Evolutionary conservation across 2,888 invertebrate species (phyloP).

Genomic region (Ernsta delagoae): DNA sequence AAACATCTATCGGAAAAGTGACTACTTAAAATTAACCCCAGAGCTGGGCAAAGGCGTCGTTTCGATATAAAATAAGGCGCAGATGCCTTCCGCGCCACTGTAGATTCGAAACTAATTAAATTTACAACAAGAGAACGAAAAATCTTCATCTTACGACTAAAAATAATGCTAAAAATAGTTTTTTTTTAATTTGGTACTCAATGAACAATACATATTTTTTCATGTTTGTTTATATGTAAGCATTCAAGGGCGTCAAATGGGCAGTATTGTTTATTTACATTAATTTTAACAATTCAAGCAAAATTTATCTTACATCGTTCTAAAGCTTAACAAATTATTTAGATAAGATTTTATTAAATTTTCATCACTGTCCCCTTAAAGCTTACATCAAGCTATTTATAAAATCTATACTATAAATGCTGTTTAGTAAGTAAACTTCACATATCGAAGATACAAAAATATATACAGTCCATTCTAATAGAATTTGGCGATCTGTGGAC

Average conservation of each 20-base stretch:
- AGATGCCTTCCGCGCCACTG: neutral
- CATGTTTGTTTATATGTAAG: neutral
- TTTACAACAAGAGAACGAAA: slow-evolving; percentile 8
- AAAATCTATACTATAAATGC: slow-evolving; percentile 33
- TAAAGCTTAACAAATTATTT: slow-evolving; percentile 16
- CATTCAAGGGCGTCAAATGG: neutral
- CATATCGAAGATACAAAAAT: slow-evolving; percentile 23
- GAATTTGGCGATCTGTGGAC: too few relatives aligned
- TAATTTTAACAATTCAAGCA: slow-evolving; percentile 6
- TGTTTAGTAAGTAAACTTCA: slow-evolving; percentile 29
- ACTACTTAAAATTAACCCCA: slow-evolving; percentile 13
- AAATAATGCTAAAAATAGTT: slow-evolving; percentile 12
- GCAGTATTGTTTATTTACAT: slow-evolving; percentile 3
- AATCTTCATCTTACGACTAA: slow-evolving; percentile 29
- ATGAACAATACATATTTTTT: slow-evolving; percentile 7
- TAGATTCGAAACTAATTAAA: slow-evolving; percentile 10
- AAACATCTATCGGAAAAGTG: slow-evolving; percentile 6
- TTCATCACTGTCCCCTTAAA: slow-evolving; percentile 10
- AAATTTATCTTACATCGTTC: neutral
- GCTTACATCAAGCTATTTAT: slow-evolving; percentile 21
- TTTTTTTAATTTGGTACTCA: slow-evolving; percentile 27
- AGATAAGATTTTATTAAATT: neutral
- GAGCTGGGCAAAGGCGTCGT: slow-evolving; percentile 3
- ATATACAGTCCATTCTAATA: neutral
- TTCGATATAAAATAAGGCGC: neutral